phyloP scores from a whole-genome alignment of 2,888 invertebrate species.

The Marasmarcha lunaedactyla region DNA sequence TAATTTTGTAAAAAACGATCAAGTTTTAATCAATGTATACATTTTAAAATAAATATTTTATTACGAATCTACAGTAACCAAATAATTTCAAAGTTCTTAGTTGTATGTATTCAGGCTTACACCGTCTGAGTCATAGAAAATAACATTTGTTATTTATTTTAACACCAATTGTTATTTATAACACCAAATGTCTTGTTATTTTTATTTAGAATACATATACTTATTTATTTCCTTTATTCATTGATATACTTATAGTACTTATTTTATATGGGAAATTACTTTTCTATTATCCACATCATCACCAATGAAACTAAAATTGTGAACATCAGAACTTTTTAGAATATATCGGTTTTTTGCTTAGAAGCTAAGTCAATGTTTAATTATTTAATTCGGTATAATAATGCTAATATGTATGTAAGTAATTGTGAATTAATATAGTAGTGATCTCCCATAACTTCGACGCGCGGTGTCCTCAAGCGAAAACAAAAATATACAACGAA shows the following conservation, averaged over 20 bases:
- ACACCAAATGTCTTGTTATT: no score
- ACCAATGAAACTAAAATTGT: neutral
- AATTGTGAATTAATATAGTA: constrained; percentile 62
- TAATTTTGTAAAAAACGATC: constrained; percentile 16
- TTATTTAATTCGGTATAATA: constrained; percentile 61
- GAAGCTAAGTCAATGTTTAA: constrained; percentile 68
- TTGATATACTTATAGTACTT: no score
- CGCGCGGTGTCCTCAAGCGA: constrained; percentile 42
- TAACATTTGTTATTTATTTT: no score
- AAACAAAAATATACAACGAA: constrained; percentile 56
- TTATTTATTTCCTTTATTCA: no score
- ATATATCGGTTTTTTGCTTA: neutral
- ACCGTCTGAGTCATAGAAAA: no score
- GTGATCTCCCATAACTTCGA: constrained; percentile 67
- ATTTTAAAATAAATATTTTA: neutral
- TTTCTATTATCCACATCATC: neutral
- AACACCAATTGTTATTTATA: no score
- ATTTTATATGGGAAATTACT: neutral
- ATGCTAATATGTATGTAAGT: constrained; percentile 65
- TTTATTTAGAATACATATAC: no score
- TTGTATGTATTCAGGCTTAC: neutral
- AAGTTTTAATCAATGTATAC: neutral
- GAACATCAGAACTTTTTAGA: neutral
- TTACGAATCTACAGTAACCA: neutral
- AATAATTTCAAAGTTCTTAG: neutral